A percentile compares a stretch with the other conserved stretches of the same genome.
These are phyloP conservation scores for Coleophora flavipennella DNA, from an alignment of 2,888 invertebrate genomes.

Conservation along the genomic window DNA sequence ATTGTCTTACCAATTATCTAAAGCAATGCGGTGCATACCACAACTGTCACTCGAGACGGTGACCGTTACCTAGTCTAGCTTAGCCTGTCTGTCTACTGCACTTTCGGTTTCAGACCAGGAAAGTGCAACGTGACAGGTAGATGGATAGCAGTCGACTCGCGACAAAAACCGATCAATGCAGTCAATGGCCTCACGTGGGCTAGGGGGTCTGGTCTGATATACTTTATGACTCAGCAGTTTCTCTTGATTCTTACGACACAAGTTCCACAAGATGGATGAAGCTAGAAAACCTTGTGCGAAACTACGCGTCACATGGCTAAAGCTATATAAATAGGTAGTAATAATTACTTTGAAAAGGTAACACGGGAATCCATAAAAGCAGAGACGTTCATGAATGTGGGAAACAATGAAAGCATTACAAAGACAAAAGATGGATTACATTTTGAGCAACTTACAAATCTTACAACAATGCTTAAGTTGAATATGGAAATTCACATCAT, in stretches of 20 bases:
- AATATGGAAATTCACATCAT: slow-evolving; percentile 3
- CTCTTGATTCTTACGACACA: too few species aligned
- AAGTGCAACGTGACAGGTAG: slow-evolving; percentile 8
- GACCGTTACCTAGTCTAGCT: too few species aligned
- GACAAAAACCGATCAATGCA: slow-evolving; percentile 5
- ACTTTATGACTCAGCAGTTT: slow-evolving; percentile 1
- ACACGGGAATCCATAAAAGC: too few species aligned
- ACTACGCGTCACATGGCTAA: too few species aligned
- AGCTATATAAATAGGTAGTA: too few species aligned
- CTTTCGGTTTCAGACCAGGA: slow-evolving; percentile 1
- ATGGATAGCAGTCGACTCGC: background rate
- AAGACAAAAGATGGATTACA: background rate
- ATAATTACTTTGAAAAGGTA: too few species aligned
- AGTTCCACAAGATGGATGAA: too few species aligned
- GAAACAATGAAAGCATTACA: background rate
- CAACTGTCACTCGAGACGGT: too few species aligned
- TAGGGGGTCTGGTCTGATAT: background rate
- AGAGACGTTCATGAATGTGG: slow-evolving; percentile 1
- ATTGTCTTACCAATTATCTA: background rate
- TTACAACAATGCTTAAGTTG: too few species aligned
- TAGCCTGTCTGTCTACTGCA: background rate
- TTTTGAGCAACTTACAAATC: too few species aligned
- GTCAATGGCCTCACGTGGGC: slow-evolving; percentile 3
- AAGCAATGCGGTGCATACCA: background rate
- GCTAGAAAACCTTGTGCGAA: too few species aligned